A percentile compares a stretch with the other conserved stretches of the same genome.
Conservation (phyloP, 1,140 invertebrate species). For the Halyomorpha halys region DNA sequence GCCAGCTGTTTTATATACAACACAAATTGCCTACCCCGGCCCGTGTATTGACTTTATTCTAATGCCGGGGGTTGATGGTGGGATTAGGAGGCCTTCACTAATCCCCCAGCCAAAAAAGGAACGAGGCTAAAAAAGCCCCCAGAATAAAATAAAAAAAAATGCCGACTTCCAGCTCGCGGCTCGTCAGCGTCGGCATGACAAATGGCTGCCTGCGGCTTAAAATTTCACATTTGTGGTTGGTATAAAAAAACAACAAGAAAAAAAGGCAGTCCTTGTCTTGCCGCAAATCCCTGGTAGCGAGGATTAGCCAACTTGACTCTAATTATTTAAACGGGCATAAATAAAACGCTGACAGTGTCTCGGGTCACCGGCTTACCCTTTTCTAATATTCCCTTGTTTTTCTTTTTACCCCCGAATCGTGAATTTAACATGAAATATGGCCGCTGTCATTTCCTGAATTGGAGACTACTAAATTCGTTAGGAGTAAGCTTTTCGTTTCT, state of each 20-base stretch:
- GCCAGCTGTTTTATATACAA: conserved; percentile 2
- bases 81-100: background rate
- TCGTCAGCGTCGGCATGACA: background rate
- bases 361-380: no score
- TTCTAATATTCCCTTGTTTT: no score
- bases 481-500: no score
- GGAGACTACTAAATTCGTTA: no score
- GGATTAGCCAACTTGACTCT: background rate
- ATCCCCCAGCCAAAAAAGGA: background rate
- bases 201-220: conserved; percentile 3
- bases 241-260: background rate
- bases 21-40: background rate
- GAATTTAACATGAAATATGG: no score
- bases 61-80: background rate
- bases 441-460: no score
- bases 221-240: conserved; percentile 1
- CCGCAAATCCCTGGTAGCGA: background rate
- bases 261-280: background rate
- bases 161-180: background rate
- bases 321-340: conserved; percentile 3
- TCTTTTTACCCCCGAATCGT: no score
- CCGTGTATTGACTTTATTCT: conserved; percentile 5
- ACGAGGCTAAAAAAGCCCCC: background rate
- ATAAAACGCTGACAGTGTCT: conserved; percentile 1
- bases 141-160: background rate